Evolutionary conservation across 2,113 vertebrate species (phyloP).

Genomic region (Lepisosteus osseus): DNA sequence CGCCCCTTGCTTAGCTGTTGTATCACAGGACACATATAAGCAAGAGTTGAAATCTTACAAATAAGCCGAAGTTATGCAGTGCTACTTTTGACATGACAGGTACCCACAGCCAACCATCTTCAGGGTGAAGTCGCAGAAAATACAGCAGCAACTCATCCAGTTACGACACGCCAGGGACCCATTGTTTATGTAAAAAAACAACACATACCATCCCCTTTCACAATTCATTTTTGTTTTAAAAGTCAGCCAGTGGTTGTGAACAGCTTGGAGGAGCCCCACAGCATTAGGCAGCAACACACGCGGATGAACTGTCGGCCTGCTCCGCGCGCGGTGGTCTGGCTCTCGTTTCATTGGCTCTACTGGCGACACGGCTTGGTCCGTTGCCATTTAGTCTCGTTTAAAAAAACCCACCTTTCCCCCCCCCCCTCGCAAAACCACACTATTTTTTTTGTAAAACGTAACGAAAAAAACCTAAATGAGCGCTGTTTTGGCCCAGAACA

Average conservation of each 20-base stretch:
- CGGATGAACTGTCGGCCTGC: too few relatives aligned
- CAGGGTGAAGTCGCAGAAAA: too few relatives aligned
- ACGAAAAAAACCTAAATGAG: slow-evolving; percentile 37
- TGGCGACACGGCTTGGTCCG: slow-evolving; percentile 16
- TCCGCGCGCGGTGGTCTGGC: background rate
- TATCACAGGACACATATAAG: background rate
- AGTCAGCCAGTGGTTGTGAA: too few relatives aligned
- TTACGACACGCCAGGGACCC: too few relatives aligned
- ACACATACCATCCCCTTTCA: background rate
- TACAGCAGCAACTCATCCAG: too few relatives aligned
- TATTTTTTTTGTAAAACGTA: slow-evolving; percentile 51
- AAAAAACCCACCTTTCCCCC: slow-evolving; percentile 14
- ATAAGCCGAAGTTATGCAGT: background rate
- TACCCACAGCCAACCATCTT: background rate
- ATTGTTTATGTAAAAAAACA: too few relatives aligned
- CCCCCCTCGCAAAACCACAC: slow-evolving; percentile 37
- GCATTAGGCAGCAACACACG: too few relatives aligned
- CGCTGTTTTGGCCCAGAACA: slow-evolving; percentile 47
- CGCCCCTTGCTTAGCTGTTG: too few relatives aligned
- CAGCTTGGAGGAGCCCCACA: too few relatives aligned
- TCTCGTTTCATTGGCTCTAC: slow-evolving; percentile 4
- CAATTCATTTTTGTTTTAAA: too few relatives aligned
- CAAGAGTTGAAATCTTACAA: background rate
- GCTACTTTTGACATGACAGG: background rate
- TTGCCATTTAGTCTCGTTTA: slow-evolving; percentile 13